These are phyloP conservation scores for Trididemnum nubilum DNA, from an alignment of 23 tunicate species.

Conservation along the genomic window DNA sequence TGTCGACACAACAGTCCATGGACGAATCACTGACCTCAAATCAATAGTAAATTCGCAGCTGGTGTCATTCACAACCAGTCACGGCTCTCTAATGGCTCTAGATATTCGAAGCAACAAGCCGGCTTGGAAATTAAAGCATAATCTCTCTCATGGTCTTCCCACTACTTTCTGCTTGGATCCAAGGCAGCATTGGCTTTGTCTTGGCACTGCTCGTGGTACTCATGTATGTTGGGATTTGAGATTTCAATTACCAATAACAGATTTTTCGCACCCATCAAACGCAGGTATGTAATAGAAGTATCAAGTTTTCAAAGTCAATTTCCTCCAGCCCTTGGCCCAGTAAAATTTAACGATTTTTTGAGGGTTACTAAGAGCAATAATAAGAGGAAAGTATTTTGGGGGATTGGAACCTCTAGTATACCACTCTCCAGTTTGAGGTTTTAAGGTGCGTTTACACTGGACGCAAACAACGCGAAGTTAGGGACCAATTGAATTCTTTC, in stretches of 20 bases:
- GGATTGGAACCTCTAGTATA: no score
- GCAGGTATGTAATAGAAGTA: slow-evolving; percentile 58
- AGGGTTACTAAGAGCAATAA: no score
- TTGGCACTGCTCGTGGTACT: slow-evolving; percentile 67
- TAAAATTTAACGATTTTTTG: no score
- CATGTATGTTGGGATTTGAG: slow-evolving; percentile 92
- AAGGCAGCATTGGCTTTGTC: slow-evolving; percentile 86
- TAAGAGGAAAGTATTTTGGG: no score
- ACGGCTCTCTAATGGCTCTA: slow-evolving; percentile 64
- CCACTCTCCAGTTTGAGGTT: no score
- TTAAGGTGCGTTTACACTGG: no score
- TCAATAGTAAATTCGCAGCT: slow-evolving; percentile 51
- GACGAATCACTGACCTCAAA: slow-evolving; percentile 61
- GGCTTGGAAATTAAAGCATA: slow-evolving; percentile 68
- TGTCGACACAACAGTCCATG: slow-evolving; percentile 32
- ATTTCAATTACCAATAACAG: slow-evolving; percentile 80
- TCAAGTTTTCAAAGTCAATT: slow-evolving; percentile 45
- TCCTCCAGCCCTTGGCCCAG: no score
- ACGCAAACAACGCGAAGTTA: no score
- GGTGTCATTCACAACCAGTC: slow-evolving; percentile 53
- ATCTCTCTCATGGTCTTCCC: slow-evolving; percentile 62
- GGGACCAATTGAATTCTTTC: no score
- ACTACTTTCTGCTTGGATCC: slow-evolving; percentile 80
- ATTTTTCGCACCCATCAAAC: slow-evolving; percentile 59
- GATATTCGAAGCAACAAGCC: slow-evolving; percentile 50